Evolutionary conservation across 2,113 vertebrate genomes (phyloP), one percentile per base, ranked within the genome.

Genomic region (Astur gentilis): DNA sequence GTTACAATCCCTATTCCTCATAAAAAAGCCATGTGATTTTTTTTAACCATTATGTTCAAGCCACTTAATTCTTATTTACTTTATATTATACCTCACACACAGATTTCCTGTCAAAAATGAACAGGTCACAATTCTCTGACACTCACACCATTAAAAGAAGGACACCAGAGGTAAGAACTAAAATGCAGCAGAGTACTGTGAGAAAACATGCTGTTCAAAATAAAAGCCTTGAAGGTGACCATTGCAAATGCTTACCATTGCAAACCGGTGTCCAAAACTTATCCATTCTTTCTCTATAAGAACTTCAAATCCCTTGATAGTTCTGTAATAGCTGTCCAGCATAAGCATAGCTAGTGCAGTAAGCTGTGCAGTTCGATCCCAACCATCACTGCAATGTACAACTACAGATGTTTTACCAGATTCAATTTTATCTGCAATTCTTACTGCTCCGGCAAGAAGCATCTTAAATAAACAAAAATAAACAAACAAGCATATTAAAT

Each of bases 231-330:
- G 27, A 52, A 89, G 14, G 40, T 21, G 57, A 72, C 52, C 52
- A 54, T 29, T 54, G 52, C 52, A 29, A 54, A 54, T 17, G 52
- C 98, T 99, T 97, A 99, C 99, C 97, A 99, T 98, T 60, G 99
- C 98, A 96, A 99, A 99, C 87, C 98, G 98, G 96, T 99, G 99
- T 90, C 99, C 99, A 92, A 99, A 99, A 96, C 99, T 99, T 88
- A 99, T 98, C 99, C 99, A 99, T 82, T 99, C 99, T 96, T 99
- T 99, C 97, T 99, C 99, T 93, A 99, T 93, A 71, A 99, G 99
- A 75, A 98, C 98, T 97, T 99, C 99, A 95, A 99, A 99, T 19
- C 99, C 99, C 92, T 97, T 97, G 90, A 99, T 98, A 7, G 99
- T 99, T 87, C 99, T 98, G 91, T 99, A 99, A 79, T 99, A 97